Evolutionary conservation across 1,140 invertebrate genomes (phyloP).

Genomic region (Lordiphosa collinella): DNA sequence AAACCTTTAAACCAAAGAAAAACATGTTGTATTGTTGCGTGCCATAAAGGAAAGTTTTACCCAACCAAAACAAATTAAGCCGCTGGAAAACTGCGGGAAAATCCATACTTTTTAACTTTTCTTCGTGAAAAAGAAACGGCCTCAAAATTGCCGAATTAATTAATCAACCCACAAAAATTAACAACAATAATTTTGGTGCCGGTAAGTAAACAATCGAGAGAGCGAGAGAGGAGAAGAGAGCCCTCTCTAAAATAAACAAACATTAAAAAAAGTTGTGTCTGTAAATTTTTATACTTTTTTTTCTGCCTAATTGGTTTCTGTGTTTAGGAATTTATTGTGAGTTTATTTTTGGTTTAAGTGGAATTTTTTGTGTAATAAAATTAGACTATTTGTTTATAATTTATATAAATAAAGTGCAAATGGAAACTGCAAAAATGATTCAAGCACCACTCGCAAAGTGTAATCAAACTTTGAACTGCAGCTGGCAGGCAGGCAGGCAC

Average conservation of each 20-base stretch:
- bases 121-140: constrained; percentile 32
- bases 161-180: constrained; percentile 71
- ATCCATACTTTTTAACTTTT: constrained; percentile 5
- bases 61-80: constrained; percentile 5
- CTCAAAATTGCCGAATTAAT: constrained; percentile 71
- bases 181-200: constrained; percentile 73
- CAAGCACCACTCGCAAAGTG: too few species aligned
- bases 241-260: constrained; percentile 23
- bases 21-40: constrained; percentile 21
- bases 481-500: too few species aligned
- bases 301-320: constrained; percentile 11
- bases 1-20: constrained; percentile 3
- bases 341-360: constrained; percentile 32
- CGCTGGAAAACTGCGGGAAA: constrained; percentile 8
- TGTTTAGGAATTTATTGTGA: background rate
- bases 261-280: background rate
- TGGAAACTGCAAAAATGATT: too few species aligned
- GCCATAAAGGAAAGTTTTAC: constrained; percentile 47
- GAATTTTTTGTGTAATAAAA: constrained; percentile 33
- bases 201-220: constrained; percentile 21
- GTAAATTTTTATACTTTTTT: constrained; percentile 21
- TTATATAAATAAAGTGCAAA: constrained; percentile 18
- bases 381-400: constrained; percentile 23
- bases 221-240: background rate
- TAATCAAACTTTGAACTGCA: too few species aligned